Evolutionary conservation across 2,797 vertebrate genomes (phyloP).

Genomic region (Fundulus diaphanus): DNA sequence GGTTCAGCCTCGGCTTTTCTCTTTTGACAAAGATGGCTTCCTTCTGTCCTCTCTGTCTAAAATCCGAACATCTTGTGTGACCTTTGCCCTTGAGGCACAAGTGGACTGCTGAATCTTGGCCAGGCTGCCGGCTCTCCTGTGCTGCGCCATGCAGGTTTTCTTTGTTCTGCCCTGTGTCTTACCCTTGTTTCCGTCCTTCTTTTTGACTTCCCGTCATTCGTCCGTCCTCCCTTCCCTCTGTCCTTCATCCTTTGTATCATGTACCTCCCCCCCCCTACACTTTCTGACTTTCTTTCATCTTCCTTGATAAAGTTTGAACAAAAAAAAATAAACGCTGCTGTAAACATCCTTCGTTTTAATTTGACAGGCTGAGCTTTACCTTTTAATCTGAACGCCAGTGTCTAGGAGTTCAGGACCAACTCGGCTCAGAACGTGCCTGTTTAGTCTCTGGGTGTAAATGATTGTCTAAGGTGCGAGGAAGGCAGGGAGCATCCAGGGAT

Average conservation of each 20-base stretch:
- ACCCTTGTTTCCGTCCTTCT: neutral
- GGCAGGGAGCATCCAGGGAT: slow-evolving; percentile 23
- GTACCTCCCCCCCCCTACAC: too few species aligned
- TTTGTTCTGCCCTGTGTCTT: neutral
- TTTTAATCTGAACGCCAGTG: slow-evolving; percentile 17
- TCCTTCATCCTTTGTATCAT: neutral
- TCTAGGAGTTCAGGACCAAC: slow-evolving; percentile 4
- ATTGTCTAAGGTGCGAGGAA: slow-evolving; percentile 40
- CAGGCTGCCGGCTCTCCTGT: too few species aligned
- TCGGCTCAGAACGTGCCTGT: neutral
- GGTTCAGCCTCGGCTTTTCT: too few species aligned
- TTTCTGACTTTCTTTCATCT: neutral
- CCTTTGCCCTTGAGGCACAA: too few species aligned
- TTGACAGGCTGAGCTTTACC: neutral
- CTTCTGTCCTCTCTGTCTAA: neutral
- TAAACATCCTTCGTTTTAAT: slow-evolving; percentile 33
- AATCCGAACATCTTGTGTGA: too few species aligned
- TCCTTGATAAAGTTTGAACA: neutral
- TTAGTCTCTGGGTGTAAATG: slow-evolving; percentile 1
- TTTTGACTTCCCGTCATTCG: too few species aligned
- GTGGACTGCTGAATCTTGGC: too few species aligned
- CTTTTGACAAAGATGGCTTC: too few species aligned
- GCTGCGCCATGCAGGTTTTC: too few species aligned
- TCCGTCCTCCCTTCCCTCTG: too few species aligned
- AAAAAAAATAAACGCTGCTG: neutral